phyloP scores from a whole-genome alignment of 2,888 invertebrate species.

The Hirtodrosophila histrioides region DNA sequence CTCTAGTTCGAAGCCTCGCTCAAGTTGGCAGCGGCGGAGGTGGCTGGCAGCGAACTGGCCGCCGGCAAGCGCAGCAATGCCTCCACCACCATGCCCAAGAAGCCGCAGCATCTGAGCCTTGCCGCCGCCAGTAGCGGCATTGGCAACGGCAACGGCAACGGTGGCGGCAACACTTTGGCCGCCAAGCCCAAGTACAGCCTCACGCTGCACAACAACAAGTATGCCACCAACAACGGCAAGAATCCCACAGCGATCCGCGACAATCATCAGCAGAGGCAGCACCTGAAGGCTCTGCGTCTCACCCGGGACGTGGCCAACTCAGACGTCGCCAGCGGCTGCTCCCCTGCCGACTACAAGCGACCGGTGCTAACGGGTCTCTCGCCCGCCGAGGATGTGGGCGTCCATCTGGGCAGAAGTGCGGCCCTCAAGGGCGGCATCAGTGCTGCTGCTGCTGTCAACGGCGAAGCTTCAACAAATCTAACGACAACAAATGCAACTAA shows the following conservation, averaged over 20 bases:
- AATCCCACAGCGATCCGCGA: constrained; percentile 47
- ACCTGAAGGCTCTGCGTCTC: constrained; percentile 69
- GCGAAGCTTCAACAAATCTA: constrained; percentile 58
- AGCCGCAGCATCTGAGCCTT: constrained; percentile 72
- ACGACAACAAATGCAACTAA: constrained; percentile 50
- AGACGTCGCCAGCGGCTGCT: constrained; percentile 10
- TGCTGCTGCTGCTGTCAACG: constrained; percentile 42
- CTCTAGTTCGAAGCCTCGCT: constrained; percentile 83
- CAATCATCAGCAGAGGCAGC: constrained; percentile 67
- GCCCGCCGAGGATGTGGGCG: constrained; percentile 59
- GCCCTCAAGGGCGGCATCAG: constrained; percentile 14
- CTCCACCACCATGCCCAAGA: constrained; percentile 76
- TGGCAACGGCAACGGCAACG: constrained; percentile 9
- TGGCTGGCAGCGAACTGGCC: constrained; percentile 27
- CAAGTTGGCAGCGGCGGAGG: constrained; percentile 65
- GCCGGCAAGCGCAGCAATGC: constrained; percentile 21
- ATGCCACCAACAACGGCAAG: constrained; percentile 44
- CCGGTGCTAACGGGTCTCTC: constrained; percentile 48
- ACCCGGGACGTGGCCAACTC: constrained; percentile 56
- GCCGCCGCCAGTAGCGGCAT: constrained; percentile 30
- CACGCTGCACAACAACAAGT: constrained; percentile 74
- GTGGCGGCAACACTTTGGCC: constrained; percentile 18
- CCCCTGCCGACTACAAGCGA: constrained; percentile 56
- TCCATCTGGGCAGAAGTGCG: constrained; percentile 52
- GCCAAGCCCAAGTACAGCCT: constrained; percentile 73